A percentile compares a stretch with the other conserved stretches of the same genome.
These are phyloP conservation scores for Hemichromis elongatus DNA, from an alignment of 2,113 vertebrate genomes.

Conservation along the genomic window DNA sequence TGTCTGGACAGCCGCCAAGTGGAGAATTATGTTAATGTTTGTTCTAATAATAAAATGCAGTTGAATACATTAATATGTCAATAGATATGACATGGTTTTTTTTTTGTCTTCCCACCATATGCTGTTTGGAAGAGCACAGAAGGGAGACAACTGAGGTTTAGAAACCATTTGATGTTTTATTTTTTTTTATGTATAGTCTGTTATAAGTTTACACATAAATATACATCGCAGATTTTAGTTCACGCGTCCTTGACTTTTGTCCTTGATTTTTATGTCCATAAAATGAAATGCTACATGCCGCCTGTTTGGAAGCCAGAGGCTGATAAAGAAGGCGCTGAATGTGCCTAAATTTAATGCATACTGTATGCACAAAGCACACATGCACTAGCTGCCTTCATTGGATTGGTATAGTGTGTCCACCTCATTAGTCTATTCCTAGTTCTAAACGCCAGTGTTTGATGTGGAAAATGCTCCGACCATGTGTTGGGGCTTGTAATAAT, in stretches of 20 bases:
- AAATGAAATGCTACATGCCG: not conserved
- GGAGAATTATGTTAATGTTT: constrained; percentile 69
- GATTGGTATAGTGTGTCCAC: constrained; percentile 29
- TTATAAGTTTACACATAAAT: not conserved
- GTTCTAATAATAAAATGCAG: constrained; percentile 66
- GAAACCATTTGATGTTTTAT: not conserved
- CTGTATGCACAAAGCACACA: not conserved
- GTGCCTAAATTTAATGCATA: not conserved
- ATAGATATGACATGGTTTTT: constrained; percentile 12
- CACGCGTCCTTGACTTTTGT: not conserved
- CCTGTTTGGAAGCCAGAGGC: not conserved
- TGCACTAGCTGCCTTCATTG: constrained; percentile 4
- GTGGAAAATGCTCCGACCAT: constrained; percentile 58
- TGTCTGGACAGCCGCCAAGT: constrained; percentile 63
- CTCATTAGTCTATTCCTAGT: constrained; percentile 35
- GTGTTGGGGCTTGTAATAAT: constrained; percentile 62
- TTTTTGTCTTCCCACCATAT: constrained; percentile 22
- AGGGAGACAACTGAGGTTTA: not conserved
- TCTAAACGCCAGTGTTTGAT: constrained; percentile 58
- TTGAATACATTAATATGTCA: constrained; percentile 58
- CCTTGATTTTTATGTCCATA: not conserved
- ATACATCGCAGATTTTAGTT: not conserved
- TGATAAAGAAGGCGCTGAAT: not conserved
- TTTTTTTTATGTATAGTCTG: not conserved
- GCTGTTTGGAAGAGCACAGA: constrained; percentile 39